phyloP scores from a whole-genome alignment of 2,113 vertebrate species.

The Phodopus roborovskii region DNA sequence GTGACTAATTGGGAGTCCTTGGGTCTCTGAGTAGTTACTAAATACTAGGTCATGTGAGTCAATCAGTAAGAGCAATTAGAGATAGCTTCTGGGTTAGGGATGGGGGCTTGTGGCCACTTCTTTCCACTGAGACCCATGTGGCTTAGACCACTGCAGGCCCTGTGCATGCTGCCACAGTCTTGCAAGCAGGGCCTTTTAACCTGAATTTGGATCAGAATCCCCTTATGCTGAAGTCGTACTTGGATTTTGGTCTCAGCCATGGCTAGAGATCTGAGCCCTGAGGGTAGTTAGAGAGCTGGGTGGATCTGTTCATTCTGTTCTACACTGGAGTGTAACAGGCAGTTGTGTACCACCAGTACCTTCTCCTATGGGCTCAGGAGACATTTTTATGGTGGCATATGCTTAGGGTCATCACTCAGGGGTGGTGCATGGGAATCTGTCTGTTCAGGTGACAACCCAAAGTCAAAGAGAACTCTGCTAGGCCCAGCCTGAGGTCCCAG shows the following conservation, averaged over 20 bases:
- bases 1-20: background rate
- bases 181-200: background rate
- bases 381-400: background rate
- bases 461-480: background rate
- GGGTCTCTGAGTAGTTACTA: background rate
- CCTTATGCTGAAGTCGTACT: background rate
- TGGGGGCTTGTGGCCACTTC: background rate
- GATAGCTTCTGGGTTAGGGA: background rate
- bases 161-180: background rate
- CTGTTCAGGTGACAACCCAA: constrained; percentile 5
- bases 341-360: background rate
- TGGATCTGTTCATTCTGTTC: background rate
- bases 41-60: background rate
- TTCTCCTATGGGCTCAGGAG: background rate
- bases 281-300: background rate
- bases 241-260: background rate
- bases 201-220: background rate
- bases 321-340: too few species aligned
- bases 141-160: background rate
- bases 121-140: background rate
- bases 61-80: background rate
- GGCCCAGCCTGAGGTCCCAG: background rate
- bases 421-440: background rate
- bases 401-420: background rate
- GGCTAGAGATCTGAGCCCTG: background rate